These are phyloP conservation scores for Ondatra zibethicus DNA, from an alignment of 2,113 vertebrate genomes.

Conservation along the genomic window DNA sequence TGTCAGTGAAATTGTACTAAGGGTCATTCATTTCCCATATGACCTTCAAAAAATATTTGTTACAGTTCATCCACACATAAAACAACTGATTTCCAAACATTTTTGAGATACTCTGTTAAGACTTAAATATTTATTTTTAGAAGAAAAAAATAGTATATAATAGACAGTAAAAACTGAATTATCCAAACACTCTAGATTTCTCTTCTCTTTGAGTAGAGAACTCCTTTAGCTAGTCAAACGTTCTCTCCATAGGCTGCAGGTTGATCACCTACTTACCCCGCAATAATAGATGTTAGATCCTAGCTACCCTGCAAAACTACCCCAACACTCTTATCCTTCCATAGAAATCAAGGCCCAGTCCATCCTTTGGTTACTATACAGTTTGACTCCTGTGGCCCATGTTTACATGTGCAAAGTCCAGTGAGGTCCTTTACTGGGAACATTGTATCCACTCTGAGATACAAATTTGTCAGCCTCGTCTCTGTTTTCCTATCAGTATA, in stretches of 20 bases:
- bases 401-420: background rate
- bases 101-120: background rate
- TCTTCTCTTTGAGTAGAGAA: background rate
- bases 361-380: background rate
- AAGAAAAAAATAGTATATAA: background rate
- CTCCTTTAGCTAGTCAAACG: too few relatives aligned
- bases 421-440: background rate
- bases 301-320: background rate
- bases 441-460: background rate
- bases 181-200: background rate
- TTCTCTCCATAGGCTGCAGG: background rate
- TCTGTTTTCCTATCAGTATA: background rate
- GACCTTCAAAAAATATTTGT: too few relatives aligned
- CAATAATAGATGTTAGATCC: background rate
- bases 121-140: background rate
- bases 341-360: background rate
- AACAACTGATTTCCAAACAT: background rate
- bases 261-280: too few relatives aligned
- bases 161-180: background rate
- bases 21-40: too few relatives aligned
- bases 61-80: background rate
- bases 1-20: background rate
- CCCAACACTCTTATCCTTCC: too few relatives aligned
- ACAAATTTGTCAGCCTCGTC: background rate
- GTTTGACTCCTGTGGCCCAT: background rate